Conservation (phyloP, 2,888 invertebrate species). For the Ochlodes sylvanus region DNA sequence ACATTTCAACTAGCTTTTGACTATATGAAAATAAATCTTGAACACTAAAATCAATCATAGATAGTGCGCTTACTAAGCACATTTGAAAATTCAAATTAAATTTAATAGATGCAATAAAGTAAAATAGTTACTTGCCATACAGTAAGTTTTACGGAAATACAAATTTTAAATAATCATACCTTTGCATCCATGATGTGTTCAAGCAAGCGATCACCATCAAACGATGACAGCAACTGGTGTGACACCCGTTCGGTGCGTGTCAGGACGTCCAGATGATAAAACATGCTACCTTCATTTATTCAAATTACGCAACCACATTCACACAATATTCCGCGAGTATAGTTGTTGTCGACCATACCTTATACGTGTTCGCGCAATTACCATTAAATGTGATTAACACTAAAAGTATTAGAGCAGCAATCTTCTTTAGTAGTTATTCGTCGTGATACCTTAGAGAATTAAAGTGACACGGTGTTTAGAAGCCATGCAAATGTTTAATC, state of each 20-base stretch:
- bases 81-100: too few species aligned
- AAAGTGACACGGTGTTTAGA: constrained; percentile 7
- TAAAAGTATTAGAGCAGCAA: constrained; percentile 37
- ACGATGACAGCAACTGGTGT: constrained; percentile 57
- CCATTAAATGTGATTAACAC: constrained; percentile 33
- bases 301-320: constrained; percentile 39
- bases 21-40: too few species aligned
- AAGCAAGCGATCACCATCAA: constrained; percentile 52
- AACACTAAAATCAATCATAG: too few species aligned
- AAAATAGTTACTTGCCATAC: too few species aligned
- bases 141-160: constrained; percentile 14
- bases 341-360: constrained; percentile 17
- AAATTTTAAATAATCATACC: constrained; percentile 52
- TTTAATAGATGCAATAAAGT: too few species aligned
- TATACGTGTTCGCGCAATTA: constrained; percentile 28
- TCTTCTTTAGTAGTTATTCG: constrained; percentile 32
- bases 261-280: constrained; percentile 53
- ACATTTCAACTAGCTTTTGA: too few species aligned
- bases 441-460: constrained; percentile 26
- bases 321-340: background rate
- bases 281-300: constrained; percentile 48
- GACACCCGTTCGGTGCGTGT: constrained; percentile 53
- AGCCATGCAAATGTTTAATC: constrained; percentile 15
- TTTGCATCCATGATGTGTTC: constrained; percentile 63
- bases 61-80: too few species aligned